These are phyloP conservation scores for Phycodurus eques DNA, from an alignment of 2,113 vertebrate species.

Conservation along the genomic window DNA sequence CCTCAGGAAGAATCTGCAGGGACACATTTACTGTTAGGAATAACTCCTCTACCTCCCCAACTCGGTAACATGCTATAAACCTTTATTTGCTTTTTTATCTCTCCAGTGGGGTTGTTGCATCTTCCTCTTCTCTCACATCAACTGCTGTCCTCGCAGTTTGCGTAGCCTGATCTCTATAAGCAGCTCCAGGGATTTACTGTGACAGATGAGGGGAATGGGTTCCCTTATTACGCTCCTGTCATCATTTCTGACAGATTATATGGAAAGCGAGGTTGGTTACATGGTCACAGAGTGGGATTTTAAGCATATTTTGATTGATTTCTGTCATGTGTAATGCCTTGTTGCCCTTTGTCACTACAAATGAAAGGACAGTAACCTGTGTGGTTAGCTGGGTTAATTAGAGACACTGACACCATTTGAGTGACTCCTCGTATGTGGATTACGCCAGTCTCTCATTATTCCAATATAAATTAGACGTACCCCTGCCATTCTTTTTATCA, in stretches of 20 bases:
- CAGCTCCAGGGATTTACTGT: slow-evolving; percentile 35
- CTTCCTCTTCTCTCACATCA: slow-evolving; percentile 5
- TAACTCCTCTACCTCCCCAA: slow-evolving; percentile 7
- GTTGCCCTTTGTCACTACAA: slow-evolving; percentile 70
- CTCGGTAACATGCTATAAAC: slow-evolving; percentile 13
- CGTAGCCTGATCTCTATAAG: not conserved
- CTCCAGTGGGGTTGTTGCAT: slow-evolving; percentile 4
- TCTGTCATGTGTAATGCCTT: slow-evolving; percentile 68
- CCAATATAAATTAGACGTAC: not conserved
- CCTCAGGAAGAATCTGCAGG: slow-evolving; percentile 2
- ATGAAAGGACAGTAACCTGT: slow-evolving; percentile 53
- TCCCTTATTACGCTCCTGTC: slow-evolving; percentile 65
- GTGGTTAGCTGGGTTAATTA: slow-evolving; percentile 75
- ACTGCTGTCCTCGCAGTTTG: slow-evolving; percentile 5
- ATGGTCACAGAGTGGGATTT: slow-evolving; percentile 66
- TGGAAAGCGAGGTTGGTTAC: slow-evolving; percentile 65
- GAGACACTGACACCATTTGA: slow-evolving; percentile 42
- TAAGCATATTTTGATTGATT: slow-evolving; percentile 73
- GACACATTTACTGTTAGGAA: slow-evolving; percentile 10
- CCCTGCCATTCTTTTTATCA: not conserved
- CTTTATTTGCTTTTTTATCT: slow-evolving; percentile 18
- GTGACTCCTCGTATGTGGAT: not conserved
- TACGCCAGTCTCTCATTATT: not conserved
- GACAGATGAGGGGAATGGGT: slow-evolving; percentile 45
- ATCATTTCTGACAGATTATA: slow-evolving; percentile 67